Evolutionary conservation across 2,888 invertebrate species (phyloP), one percentile per base, ranked within the genome.

Genomic region (Aporophyla lueneburgensis): DNA sequence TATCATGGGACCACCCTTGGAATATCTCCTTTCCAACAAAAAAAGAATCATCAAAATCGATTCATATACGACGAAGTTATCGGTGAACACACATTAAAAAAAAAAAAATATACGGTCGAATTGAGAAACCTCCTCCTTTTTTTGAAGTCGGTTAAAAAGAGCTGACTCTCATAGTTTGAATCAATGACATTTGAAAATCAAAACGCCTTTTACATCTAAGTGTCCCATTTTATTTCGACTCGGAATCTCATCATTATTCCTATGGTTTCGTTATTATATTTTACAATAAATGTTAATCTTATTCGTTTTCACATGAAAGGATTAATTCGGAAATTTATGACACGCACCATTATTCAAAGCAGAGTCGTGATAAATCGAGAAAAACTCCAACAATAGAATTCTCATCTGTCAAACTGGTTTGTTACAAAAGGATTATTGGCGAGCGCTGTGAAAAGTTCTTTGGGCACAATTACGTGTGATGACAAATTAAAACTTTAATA

Each of bases 381-480:
- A 91, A 89, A 90, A 89, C 78, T 84, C 70, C 83, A 85, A 89
- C 91, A 91, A 91, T 91, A 90, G 90, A 91, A 92, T 91, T 84
- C 90, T 87, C 88, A 89, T 92, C 91, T 93, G 93, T 93, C 93
- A 92, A 90, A 92, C 91, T 88, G 92, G 91, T 93, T 94, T 92
- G 94, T 93, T 92, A 92, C 92, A 90, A 90, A 91, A 89, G 93
- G 93, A 94, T 95, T 95, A 94, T 91, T 91, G 92, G 90, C 88
- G 85, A 80, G 72, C 71, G 83, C 81, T 83, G 69, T 84, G 88
- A 78, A 87, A 90, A 91, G 91, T 87, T 91, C 89, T 75, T 81
- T 68, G 10, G 71, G 62, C 12, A 40, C 59, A 70, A 91, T 91
- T 92, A 89, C 87, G 89, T 54, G 53, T 68, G 43, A 91, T 89